Conservation (phyloP, 1,140 invertebrate genomes). For the Scylla paramamosain region DNA sequence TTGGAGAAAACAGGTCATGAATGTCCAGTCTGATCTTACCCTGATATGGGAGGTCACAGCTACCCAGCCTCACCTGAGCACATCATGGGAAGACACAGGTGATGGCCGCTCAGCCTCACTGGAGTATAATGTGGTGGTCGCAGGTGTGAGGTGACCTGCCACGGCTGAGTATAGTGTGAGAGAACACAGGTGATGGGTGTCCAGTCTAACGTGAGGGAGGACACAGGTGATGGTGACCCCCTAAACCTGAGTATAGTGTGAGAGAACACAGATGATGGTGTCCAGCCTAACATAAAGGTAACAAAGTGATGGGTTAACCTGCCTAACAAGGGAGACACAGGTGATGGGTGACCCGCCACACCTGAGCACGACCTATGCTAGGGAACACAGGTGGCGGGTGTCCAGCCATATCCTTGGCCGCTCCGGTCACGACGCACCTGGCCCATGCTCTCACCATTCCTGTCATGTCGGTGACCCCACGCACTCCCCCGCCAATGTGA, state of each 20-base stretch:
- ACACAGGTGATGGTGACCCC: neutral
- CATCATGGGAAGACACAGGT: too few species aligned
- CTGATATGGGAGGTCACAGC: too few species aligned
- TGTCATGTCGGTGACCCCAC: neutral
- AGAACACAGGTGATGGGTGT: constrained; percentile 6
- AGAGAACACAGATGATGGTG: neutral
- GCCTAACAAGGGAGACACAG: too few species aligned
- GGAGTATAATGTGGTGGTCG: too few species aligned
- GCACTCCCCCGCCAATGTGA: neutral
- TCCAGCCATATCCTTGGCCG: neutral
- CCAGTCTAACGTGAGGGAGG: neutral
- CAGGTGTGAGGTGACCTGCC: too few species aligned
- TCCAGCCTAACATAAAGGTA: neutral
- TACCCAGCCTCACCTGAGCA: too few species aligned
- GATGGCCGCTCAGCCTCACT: too few species aligned
- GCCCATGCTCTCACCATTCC: neutral
- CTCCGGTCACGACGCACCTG: neutral
- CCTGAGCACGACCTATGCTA: neutral
- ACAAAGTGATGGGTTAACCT: too few species aligned
- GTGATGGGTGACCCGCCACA: too few species aligned
- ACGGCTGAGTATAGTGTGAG: neutral
- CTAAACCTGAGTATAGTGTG: too few species aligned
- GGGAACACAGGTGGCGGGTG: neutral
- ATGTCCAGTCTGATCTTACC: too few species aligned
- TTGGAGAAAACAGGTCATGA: too few species aligned